These are phyloP conservation scores for Drosophila parvula DNA, from an alignment of 1,140 invertebrate genomes.

Conservation along the genomic window DNA sequence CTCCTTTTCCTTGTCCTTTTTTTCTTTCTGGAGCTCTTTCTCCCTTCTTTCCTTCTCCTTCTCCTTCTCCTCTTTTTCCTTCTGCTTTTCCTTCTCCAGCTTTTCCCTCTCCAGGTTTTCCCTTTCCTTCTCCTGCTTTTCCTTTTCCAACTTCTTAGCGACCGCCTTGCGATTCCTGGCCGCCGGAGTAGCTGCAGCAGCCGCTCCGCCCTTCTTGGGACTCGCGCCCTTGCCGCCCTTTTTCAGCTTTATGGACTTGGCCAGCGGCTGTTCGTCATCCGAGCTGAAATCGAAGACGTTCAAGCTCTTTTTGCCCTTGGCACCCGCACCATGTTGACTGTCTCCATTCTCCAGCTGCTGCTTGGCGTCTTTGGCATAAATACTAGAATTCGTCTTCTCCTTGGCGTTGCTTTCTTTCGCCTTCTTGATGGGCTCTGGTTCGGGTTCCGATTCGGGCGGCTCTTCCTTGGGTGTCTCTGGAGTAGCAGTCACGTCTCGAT, in stretches of 20 bases:
- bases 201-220: conserved; percentile 50
- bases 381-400: conserved; percentile 75
- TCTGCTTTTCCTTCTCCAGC: conserved; percentile 17
- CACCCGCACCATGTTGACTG: conserved; percentile 19
- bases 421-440: conserved; percentile 31
- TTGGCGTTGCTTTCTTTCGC: conserved; percentile 45
- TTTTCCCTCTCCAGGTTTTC: conserved; percentile 7
- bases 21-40: conserved; percentile 16
- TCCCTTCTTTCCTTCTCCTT: conserved; percentile 1
- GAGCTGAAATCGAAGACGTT: conserved; percentile 84
- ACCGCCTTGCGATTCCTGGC: conserved; percentile 60
- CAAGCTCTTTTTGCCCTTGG: conserved; percentile 60
- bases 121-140: conserved; percentile 27
- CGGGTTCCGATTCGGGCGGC: conserved; percentile 17
- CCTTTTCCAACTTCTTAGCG: conserved; percentile 47
- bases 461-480: conserved; percentile 36
- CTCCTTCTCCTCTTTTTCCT: conserved; percentile 15
- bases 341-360: conserved; percentile 70
- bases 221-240: conserved; percentile 56
- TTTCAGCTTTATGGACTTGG: conserved; percentile 82
- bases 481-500: conserved; percentile 33
- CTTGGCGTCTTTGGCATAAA: conserved; percentile 79
- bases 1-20: conserved; percentile 22
- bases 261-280: conserved; percentile 84
- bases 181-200: conserved; percentile 18